These are phyloP conservation scores for Calycopis cecrops DNA, from an alignment of 1,140 invertebrate genomes.

Conservation along the genomic window DNA sequence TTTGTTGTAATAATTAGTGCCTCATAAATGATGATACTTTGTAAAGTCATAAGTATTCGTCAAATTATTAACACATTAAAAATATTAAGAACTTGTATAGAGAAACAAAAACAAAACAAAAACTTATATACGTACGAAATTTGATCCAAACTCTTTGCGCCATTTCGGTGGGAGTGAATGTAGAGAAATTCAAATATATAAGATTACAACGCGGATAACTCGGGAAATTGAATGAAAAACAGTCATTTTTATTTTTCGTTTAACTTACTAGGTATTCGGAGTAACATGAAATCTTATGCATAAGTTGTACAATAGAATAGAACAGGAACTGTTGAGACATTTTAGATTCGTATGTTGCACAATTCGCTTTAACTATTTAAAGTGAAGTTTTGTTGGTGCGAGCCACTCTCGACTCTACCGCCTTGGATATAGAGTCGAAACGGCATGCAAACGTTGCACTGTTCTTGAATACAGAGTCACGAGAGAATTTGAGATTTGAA, in stretches of 20 bases:
- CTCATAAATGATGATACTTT: too few relatives aligned
- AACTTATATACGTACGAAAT: too few relatives aligned
- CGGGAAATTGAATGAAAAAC: too few relatives aligned
- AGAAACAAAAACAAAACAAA: too few relatives aligned
- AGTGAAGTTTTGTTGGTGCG: background rate
- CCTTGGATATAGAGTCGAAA: slow-evolving; percentile 22
- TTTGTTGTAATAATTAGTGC: too few relatives aligned
- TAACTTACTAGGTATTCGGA: slow-evolving; percentile 3
- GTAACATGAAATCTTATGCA: slow-evolving; percentile 6
- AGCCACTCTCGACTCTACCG: slow-evolving; percentile 21
- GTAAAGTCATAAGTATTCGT: too few relatives aligned
- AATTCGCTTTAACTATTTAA: slow-evolving; percentile 43
- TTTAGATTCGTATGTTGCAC: slow-evolving; percentile 32
- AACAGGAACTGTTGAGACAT: slow-evolving; percentile 18
- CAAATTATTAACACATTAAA: too few relatives aligned
- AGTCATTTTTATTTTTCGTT: slow-evolving; percentile 7
- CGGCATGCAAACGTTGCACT: slow-evolving; percentile 5
- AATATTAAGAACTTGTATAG: too few relatives aligned
- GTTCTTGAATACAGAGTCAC: slow-evolving; percentile 42
- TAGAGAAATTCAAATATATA: too few relatives aligned
- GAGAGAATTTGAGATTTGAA: slow-evolving; percentile 33
- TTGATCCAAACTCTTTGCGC: too few relatives aligned
- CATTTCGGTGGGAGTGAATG: too few relatives aligned
- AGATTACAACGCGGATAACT: too few relatives aligned
- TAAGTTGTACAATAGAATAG: slow-evolving; percentile 2